A percentile compares a stretch with the other conserved stretches of the same genome.
phyloP scores from a whole-genome alignment of 2,113 vertebrate genomes.

The Bucco capensis region DNA sequence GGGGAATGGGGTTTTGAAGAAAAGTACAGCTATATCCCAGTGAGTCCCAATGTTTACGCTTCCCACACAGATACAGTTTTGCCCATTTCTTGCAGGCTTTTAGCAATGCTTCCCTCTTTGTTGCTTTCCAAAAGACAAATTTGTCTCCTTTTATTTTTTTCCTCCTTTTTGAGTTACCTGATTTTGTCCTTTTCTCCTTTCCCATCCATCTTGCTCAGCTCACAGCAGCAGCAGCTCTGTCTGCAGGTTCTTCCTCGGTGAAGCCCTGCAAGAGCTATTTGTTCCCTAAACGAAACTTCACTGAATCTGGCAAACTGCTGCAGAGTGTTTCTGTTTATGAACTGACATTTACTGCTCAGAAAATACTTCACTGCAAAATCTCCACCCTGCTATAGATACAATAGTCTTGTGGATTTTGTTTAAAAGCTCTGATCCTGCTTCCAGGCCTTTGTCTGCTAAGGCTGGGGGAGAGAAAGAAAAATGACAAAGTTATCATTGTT shows the following conservation, averaged over 20 bases:
- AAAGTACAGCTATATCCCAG: not conserved
- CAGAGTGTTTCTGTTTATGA: not conserved
- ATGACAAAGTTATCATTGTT: not conserved
- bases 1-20: not conserved
- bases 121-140: not conserved
- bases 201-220: not conserved
- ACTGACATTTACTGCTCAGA: not conserved
- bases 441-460: not conserved
- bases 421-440: not conserved
- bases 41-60: accelerated
- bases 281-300: not conserved
- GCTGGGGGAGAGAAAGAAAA: not conserved
- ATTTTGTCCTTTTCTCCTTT: not conserved
- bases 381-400: not conserved
- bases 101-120: not conserved
- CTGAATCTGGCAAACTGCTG: not conserved
- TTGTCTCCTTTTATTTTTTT: not conserved
- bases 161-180: not conserved
- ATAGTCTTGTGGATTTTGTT: not conserved
- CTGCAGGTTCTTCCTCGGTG: accelerated
- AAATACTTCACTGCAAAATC: not conserved
- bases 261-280: not conserved
- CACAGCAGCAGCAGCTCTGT: not conserved
- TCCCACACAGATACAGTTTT: accelerated
- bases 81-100: not conserved